Percentiles rank a stretch among this genome's conserved stretches.
Conservation (phyloP, 2,113 vertebrate genomes). For the Seriola dumerili region DNA sequence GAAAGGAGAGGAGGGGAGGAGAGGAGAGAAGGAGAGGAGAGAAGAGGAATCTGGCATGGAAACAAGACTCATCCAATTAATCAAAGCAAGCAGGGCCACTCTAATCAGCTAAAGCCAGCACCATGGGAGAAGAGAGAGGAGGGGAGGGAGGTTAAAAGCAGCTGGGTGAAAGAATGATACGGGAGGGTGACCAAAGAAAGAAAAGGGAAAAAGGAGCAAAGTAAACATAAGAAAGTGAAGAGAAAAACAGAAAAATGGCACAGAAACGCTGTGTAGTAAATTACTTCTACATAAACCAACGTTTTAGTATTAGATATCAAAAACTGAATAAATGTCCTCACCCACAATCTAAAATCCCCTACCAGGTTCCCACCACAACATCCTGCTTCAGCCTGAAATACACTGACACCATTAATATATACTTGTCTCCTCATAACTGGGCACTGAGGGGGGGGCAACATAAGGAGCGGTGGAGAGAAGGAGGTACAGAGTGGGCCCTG, state of each 20-base stretch:
- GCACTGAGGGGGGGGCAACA: neutral
- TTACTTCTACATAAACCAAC: neutral
- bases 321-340: neutral
- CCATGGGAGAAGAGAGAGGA: slow-evolving; percentile 23
- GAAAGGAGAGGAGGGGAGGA: slow-evolving; percentile 8
- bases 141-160: slow-evolving; percentile 40
- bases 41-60: slow-evolving; percentile 53
- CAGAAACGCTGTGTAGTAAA: neutral
- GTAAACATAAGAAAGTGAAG: neutral
- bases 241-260: neutral
- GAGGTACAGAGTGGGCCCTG: slow-evolving; percentile 1
- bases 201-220: neutral
- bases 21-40: neutral
- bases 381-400: neutral
- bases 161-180: slow-evolving; percentile 37
- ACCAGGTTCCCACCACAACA: neutral
- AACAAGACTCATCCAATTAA: slow-evolving; percentile 76
- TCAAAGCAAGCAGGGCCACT: slow-evolving; percentile 69
- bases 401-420: neutral
- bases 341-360: neutral
- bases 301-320: neutral
- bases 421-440: neutral
- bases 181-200: slow-evolving; percentile 27
- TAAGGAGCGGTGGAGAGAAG: slow-evolving; percentile 12
- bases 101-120: slow-evolving; percentile 70